Evolutionary conservation across 1,140 invertebrate species (phyloP).

Genomic region (Lasioglossum albipes): DNA sequence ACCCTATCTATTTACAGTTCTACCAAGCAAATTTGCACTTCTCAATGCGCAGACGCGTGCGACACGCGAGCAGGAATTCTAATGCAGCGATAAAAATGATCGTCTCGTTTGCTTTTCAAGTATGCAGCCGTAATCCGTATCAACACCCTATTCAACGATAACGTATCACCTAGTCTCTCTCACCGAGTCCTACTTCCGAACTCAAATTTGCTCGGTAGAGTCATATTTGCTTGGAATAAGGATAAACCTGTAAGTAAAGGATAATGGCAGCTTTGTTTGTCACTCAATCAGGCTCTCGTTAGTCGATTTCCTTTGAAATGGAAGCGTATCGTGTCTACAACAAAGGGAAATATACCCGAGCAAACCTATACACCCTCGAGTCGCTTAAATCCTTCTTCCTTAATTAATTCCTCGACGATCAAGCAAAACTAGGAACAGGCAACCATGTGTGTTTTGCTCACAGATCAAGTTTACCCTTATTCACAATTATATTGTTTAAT

Average conservation of each 20-base stretch:
- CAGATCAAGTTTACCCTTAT: neutral
- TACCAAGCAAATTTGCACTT: neutral
- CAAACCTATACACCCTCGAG: no score
- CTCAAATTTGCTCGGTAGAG: slow-evolving; percentile 3
- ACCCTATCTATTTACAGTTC: neutral
- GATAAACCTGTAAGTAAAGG: neutral
- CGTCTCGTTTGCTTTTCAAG: no score
- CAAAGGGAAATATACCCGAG: neutral
- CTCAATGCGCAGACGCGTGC: neutral
- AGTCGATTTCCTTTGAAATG: neutral
- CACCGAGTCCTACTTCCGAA: neutral
- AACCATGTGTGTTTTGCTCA: neutral
- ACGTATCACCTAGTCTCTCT: neutral
- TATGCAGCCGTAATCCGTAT: no score
- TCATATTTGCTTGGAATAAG: neutral
- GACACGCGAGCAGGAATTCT: neutral
- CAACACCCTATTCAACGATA: no score
- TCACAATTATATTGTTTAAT: slow-evolving; percentile 8
- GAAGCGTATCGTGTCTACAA: neutral
- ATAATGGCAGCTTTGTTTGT: neutral
- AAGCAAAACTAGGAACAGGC: neutral
- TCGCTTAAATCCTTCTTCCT: neutral
- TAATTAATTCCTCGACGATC: neutral
- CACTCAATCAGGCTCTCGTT: neutral
- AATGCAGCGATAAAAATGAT: no score